These are phyloP conservation scores for Echinarachnius parma DNA, from an alignment of 53 echinoderm and acorn worm genomes.

Conservation along the genomic window DNA sequence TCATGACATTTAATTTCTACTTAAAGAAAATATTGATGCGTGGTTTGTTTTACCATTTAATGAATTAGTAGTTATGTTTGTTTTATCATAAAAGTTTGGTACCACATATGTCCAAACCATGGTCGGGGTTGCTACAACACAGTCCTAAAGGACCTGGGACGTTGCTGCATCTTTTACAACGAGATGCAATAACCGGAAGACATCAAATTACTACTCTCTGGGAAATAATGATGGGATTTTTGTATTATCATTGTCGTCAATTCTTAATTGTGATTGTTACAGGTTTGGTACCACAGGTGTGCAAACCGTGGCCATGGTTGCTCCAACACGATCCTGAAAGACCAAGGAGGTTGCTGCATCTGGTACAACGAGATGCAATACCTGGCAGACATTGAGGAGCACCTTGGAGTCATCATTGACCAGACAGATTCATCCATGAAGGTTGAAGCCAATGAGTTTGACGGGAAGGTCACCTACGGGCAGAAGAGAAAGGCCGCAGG, in stretches of 20 bases:
- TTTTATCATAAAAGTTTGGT: slow-evolving; percentile 63
- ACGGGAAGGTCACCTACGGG: slow-evolving; percentile 92
- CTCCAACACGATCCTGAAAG: slow-evolving; percentile 68
- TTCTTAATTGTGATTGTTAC: not conserved
- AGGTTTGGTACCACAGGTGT: slow-evolving; percentile 97
- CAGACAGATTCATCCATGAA: slow-evolving; percentile 72
- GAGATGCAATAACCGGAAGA: slow-evolving; percentile 86
- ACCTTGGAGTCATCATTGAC: slow-evolving; percentile 86
- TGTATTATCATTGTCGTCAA: too few species aligned
- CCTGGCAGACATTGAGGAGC: slow-evolving; percentile 89
- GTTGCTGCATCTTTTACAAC: slow-evolving; percentile 95
- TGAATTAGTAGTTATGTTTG: too few species aligned
- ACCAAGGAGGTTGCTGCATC: slow-evolving; percentile 84
- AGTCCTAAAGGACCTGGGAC: slow-evolving; percentile 53
- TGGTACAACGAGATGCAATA: slow-evolving; percentile 99
- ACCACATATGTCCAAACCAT: slow-evolving; percentile 77
- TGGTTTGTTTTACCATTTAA: not conserved
- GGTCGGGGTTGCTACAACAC: slow-evolving; percentile 71
- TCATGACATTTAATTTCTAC: too few species aligned
- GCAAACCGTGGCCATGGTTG: slow-evolving; percentile 74
- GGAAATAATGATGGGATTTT: too few species aligned
- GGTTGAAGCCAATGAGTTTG: slow-evolving; percentile 83
- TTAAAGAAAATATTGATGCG: not conserved
- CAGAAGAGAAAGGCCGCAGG: slow-evolving; percentile 72
- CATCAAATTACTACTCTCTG: too few species aligned